Evolutionary conservation across 2,888 invertebrate species (phyloP).

Genomic region (Thecophora atra): DNA sequence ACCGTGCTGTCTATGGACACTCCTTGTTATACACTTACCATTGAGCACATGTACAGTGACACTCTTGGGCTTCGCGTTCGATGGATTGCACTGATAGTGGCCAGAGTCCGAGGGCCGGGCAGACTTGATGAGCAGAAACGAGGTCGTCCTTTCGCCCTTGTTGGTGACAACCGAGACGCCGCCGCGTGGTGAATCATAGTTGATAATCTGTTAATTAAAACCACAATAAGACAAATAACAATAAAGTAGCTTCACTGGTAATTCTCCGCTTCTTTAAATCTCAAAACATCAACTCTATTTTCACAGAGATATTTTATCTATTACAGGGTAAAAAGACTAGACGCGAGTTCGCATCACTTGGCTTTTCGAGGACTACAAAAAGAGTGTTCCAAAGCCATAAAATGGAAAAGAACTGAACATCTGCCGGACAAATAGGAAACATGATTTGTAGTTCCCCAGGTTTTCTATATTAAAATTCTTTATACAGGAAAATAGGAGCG

Average conservation of each 20-base stretch:
- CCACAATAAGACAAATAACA: not conserved
- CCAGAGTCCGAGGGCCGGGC: constrained; percentile 88
- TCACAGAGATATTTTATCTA: too few relatives aligned
- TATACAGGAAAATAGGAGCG: too few relatives aligned
- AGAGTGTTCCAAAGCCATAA: not conserved
- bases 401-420: not conserved
- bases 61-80: constrained; percentile 90
- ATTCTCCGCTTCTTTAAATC: not conserved
- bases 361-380: not conserved
- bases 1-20: too few relatives aligned
- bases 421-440: too few relatives aligned
- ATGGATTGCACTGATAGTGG: constrained; percentile 92
- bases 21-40: constrained; percentile 73
- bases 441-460: too few relatives aligned
- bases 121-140: constrained; percentile 87
- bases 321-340: too few relatives aligned
- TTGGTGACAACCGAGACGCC: constrained; percentile 92
- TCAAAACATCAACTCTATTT: too few relatives aligned
- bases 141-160: constrained; percentile 89
- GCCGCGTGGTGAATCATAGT: constrained; percentile 90
- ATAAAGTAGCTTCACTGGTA: not conserved
- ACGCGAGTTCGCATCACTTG: too few relatives aligned
- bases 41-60: constrained; percentile 93
- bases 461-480: too few relatives aligned
- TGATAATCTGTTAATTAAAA: constrained; percentile 79